phyloP scores from a whole-genome alignment of 2,113 vertebrate genomes.

The Dissostichus mawsoni region DNA sequence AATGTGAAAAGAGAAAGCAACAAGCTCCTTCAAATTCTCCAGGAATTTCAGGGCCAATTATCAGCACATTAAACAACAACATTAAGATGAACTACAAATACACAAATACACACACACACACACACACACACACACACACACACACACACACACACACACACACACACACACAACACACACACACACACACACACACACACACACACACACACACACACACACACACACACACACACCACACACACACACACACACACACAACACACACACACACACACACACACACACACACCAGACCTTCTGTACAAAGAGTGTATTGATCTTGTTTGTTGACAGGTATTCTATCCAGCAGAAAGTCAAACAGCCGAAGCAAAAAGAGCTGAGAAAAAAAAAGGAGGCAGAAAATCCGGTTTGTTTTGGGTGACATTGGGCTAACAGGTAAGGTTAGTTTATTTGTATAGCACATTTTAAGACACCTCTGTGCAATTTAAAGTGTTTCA shows the following conservation, averaged over 20 bases:
- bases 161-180: too few relatives aligned
- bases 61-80: neutral
- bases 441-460: too few relatives aligned
- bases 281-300: too few relatives aligned
- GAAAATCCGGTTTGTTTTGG: too few relatives aligned
- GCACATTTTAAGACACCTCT: too few relatives aligned
- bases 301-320: slow-evolving; percentile 15
- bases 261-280: too few relatives aligned
- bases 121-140: too few relatives aligned
- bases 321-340: slow-evolving; percentile 9
- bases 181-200: neutral
- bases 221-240: too few relatives aligned
- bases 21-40: neutral
- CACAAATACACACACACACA: neutral
- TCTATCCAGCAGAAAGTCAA: slow-evolving; percentile 32
- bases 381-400: neutral
- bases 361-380: neutral
- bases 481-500: too few relatives aligned
- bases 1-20: neutral
- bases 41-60: neutral
- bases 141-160: too few relatives aligned
- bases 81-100: neutral
- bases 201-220: too few relatives aligned
- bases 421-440: slow-evolving; percentile 15
- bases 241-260: too few relatives aligned